These are phyloP conservation scores for Pandemis cinnamomeana DNA, from an alignment of 2,888 invertebrate species.

Conservation along the genomic window DNA sequence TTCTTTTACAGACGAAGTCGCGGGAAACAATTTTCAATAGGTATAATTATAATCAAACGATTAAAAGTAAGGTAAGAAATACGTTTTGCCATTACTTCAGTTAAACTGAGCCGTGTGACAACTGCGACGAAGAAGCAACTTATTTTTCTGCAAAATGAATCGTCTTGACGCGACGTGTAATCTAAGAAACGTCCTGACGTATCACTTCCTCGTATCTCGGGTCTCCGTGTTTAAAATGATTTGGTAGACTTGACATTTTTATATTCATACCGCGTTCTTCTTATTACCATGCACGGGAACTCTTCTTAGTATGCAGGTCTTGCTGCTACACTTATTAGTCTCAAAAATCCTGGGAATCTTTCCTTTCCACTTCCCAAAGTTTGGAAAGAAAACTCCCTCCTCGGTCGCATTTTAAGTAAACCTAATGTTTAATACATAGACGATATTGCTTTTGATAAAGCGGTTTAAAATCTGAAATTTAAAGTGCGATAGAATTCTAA, in stretches of 20 bases:
- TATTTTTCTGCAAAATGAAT: slow-evolving; percentile 30
- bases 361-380: slow-evolving; percentile 65
- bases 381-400: slow-evolving; percentile 68
- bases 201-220: slow-evolving; percentile 36
- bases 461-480: slow-evolving; percentile 82
- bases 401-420: slow-evolving; percentile 74
- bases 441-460: slow-evolving; percentile 83
- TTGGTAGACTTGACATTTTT: slow-evolving; percentile 70
- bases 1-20: no score
- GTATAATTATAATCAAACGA: slow-evolving; percentile 1
- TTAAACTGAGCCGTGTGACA: slow-evolving; percentile 11
- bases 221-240: slow-evolving; percentile 65
- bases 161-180: slow-evolving; percentile 30
- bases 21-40: background rate
- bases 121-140: background rate
- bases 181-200: slow-evolving; percentile 35
- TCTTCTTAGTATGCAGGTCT: slow-evolving; percentile 79
- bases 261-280: slow-evolving; percentile 75
- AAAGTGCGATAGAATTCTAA: slow-evolving; percentile 81
- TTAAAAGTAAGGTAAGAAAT: slow-evolving; percentile 5
- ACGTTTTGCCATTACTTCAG: slow-evolving; percentile 1
- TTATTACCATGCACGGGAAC: slow-evolving; percentile 76
- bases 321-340: slow-evolving; percentile 80
- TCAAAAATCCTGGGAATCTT: slow-evolving; percentile 78
- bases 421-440: slow-evolving; percentile 81